phyloP scores from a whole-genome alignment of 2,113 vertebrate species.

The Lycaon pictus region DNA sequence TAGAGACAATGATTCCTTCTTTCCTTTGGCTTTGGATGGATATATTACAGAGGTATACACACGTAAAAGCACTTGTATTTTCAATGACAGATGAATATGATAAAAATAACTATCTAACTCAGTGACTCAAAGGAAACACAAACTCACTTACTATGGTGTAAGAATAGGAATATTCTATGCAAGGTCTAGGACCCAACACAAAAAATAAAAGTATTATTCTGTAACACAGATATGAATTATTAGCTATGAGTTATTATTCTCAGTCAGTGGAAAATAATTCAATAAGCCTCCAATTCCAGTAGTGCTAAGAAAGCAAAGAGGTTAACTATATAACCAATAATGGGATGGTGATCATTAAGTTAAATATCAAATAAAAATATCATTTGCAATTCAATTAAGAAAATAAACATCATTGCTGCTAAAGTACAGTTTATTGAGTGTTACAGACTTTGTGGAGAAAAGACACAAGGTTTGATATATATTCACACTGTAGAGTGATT shows the following conservation, averaged over 20 bases:
- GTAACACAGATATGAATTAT: background rate
- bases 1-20: background rate
- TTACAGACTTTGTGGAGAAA: background rate
- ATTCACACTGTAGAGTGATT: conserved; percentile 19
- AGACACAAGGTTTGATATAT: background rate
- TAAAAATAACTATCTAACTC: conserved; percentile 14
- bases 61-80: background rate
- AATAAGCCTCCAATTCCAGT: background rate
- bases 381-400: background rate
- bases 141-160: background rate
- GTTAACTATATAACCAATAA: background rate
- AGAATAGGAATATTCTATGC: background rate
- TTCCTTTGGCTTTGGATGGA: background rate
- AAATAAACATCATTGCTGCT: background rate
- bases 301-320: background rate
- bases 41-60: background rate
- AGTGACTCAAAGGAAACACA: background rate
- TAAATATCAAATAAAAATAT: conserved; percentile 33
- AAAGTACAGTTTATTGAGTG: background rate
- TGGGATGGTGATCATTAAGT: background rate
- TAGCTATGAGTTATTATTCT: background rate
- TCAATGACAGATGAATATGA: background rate
- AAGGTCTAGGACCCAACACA: background rate
- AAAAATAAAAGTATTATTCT: conserved; percentile 5
- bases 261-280: background rate